Percentiles rank a stretch among this genome's conserved stretches.
Evolutionary conservation across 1,140 invertebrate genomes (phyloP).

Genomic region (Alviniconcha marisindica): DNA sequence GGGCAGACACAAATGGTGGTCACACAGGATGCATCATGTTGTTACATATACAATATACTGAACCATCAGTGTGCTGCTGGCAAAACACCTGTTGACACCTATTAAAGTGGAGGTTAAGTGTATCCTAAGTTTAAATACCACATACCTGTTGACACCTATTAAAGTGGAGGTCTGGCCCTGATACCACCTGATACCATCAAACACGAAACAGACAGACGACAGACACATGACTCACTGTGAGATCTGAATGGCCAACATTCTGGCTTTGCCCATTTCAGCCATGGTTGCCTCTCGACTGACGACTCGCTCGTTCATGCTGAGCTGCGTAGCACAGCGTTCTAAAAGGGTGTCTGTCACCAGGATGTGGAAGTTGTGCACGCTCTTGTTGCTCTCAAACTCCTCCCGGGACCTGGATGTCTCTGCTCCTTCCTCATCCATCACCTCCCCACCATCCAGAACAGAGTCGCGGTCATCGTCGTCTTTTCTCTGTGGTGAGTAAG

Average conservation of each 20-base stretch:
- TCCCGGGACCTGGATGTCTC: conserved; percentile 26
- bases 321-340: conserved; percentile 69
- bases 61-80: too few relatives aligned
- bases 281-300: conserved; percentile 56
- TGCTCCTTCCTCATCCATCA: conserved; percentile 40
- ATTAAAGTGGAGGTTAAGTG: too few relatives aligned
- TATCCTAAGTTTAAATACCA: too few relatives aligned
- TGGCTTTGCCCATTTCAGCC: conserved; percentile 58
- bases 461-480: conserved; percentile 35
- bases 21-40: too few relatives aligned
- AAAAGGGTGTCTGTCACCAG: conserved; percentile 67
- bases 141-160: too few relatives aligned
- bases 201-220: neutral
- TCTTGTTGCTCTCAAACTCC: conserved; percentile 69
- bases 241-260: conserved; percentile 62
- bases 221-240: conserved; percentile 51
- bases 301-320: conserved; percentile 70
- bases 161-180: too few relatives aligned
- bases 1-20: too few relatives aligned
- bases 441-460: conserved; percentile 32
- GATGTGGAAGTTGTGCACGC: conserved; percentile 66
- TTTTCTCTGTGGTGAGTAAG: too few relatives aligned
- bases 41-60: too few relatives aligned
- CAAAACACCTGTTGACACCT: too few relatives aligned
- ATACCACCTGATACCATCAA: neutral